Conservation (phyloP, 2,888 invertebrate genomes). For the Chloroclysta siterata region DNA sequence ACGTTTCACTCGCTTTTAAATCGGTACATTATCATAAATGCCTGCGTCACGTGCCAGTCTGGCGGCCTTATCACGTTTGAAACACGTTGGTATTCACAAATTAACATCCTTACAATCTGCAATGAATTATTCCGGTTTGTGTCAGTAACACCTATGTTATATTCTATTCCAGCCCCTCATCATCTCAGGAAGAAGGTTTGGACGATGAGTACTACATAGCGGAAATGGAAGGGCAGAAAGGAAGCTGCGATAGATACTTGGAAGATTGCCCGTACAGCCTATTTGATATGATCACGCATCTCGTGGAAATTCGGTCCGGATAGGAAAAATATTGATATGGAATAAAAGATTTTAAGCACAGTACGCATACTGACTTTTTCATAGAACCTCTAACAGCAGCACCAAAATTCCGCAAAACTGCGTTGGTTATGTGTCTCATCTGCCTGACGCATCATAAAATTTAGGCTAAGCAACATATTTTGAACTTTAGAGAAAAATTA, state of each 20-base stretch:
- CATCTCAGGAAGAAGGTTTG: slow-evolving; percentile 84
- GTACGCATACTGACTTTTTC: not conserved
- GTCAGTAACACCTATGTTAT: not conserved
- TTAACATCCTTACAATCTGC: no score
- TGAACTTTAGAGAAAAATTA: no score
- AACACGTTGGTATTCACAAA: no score
- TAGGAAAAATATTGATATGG: not conserved
- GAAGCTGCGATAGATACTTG: slow-evolving; percentile 84
- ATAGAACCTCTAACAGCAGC: not conserved
- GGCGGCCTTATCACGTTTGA: no score
- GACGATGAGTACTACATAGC: slow-evolving; percentile 84
- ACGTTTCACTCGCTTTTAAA: no score
- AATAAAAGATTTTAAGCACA: not conserved
- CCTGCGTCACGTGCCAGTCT: no score
- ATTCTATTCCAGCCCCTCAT: slow-evolving; percentile 81
- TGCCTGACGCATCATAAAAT: no score
- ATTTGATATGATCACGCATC: slow-evolving; percentile 84
- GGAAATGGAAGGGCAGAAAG: slow-evolving; percentile 80
- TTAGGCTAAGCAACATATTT: no score
- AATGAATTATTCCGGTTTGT: not conserved
- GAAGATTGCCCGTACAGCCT: slow-evolving; percentile 85
- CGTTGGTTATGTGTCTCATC: no score
- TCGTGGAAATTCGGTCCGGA: slow-evolving; percentile 61
- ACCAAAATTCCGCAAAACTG: no score
- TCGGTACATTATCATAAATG: no score